Conservation (phyloP, 2,113 vertebrate species). For the Otocyon megalotis region DNA sequence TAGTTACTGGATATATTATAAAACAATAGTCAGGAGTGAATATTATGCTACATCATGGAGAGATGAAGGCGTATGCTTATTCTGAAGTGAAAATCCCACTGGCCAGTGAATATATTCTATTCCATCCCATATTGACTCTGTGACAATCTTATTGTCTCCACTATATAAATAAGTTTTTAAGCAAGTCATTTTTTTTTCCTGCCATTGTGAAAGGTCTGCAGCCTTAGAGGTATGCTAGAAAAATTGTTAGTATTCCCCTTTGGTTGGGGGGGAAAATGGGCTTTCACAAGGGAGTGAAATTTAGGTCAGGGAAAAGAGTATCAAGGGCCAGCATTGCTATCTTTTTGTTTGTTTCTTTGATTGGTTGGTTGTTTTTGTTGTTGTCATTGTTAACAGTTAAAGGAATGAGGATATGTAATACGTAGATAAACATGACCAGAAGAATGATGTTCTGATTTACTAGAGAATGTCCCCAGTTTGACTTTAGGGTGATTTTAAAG, state of each 20-base stretch:
- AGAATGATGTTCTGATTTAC: slow-evolving; percentile 56
- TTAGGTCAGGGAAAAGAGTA: slow-evolving; percentile 41
- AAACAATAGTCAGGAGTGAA: slow-evolving; percentile 80
- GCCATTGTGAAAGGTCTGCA: slow-evolving; percentile 64
- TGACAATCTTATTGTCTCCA: slow-evolving; percentile 80
- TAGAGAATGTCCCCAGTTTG: slow-evolving; percentile 59
- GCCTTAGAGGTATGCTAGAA: slow-evolving; percentile 26
- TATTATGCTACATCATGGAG: slow-evolving; percentile 65
- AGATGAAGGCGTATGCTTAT: slow-evolving; percentile 28
- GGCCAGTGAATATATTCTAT: slow-evolving; percentile 62
- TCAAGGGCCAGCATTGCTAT: slow-evolving; percentile 3
- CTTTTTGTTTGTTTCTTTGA: slow-evolving; percentile 13
- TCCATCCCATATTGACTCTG: slow-evolving; percentile 81
- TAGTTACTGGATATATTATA: slow-evolving; percentile 81
- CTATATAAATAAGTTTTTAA: slow-evolving; percentile 78
- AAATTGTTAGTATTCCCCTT: not conserved
- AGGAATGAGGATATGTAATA: slow-evolving; percentile 41
- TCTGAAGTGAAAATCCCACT: slow-evolving; percentile 62
- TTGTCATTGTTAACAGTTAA: slow-evolving; percentile 10
- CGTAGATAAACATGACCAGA: slow-evolving; percentile 52
- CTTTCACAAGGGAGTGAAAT: not conserved
- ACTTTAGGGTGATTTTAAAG: slow-evolving; percentile 55
- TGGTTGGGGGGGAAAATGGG: not conserved
- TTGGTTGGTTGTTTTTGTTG: slow-evolving; percentile 16
- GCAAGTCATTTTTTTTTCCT: slow-evolving; percentile 73